A percentile compares a stretch with the other conserved stretches of the same genome.
These are phyloP conservation scores for Ochropleura plecta DNA, from an alignment of 2,888 invertebrate species.

Conservation along the genomic window DNA sequence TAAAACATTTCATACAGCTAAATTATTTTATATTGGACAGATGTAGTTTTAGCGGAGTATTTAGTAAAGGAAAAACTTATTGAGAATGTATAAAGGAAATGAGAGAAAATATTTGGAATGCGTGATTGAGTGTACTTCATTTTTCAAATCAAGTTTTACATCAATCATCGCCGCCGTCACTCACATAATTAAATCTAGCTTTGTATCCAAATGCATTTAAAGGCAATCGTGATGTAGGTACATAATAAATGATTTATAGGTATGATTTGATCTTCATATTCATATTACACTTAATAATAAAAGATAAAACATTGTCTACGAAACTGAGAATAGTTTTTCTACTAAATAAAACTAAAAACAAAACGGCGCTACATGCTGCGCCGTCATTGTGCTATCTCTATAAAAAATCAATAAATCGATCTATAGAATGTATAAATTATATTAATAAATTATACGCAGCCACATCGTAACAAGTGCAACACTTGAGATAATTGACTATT, in stretches of 20 bases:
- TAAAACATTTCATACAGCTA: slow-evolving; percentile 48
- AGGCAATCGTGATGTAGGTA: slow-evolving; percentile 65
- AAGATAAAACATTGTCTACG: not conserved
- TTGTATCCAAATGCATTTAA: slow-evolving; percentile 70
- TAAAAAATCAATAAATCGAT: not conserved
- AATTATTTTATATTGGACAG: slow-evolving; percentile 64
- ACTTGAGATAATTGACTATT: not conserved
- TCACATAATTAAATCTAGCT: slow-evolving; percentile 47
- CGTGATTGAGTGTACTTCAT: slow-evolving; percentile 41
- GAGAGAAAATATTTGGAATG: slow-evolving; percentile 42
- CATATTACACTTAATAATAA: slow-evolving; percentile 25
- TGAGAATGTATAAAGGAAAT: slow-evolving; percentile 12
- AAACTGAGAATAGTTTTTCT: not conserved
- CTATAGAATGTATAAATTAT: not conserved
- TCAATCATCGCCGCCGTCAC: slow-evolving; percentile 32
- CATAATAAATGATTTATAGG: slow-evolving; percentile 35
- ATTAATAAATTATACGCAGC: slow-evolving; percentile 5
- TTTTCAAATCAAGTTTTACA: slow-evolving; percentile 40
- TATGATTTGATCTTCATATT: slow-evolving; percentile 39
- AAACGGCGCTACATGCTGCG: slow-evolving; percentile 1
- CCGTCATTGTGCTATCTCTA: not conserved
- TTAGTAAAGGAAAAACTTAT: not conserved
- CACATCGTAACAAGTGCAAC: not conserved
- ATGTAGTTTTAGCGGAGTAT: slow-evolving; percentile 60
- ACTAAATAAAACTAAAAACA: not conserved